phyloP scores from a whole-genome alignment of 2,797 vertebrate species.

The Cebuella pygmaea region DNA sequence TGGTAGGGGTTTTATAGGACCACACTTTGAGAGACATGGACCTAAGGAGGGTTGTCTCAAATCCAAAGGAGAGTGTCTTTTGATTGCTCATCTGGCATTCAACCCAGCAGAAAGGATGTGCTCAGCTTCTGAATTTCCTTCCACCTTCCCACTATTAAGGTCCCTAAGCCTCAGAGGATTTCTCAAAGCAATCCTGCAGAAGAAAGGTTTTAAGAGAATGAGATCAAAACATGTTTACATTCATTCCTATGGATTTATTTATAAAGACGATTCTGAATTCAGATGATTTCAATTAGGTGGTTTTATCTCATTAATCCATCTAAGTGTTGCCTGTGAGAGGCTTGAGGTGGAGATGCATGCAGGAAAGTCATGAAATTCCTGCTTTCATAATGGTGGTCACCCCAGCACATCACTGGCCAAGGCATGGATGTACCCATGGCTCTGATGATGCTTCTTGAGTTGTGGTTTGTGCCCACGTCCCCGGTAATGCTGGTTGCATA shows the following conservation, averaged over 20 bases:
- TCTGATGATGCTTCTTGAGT: not conserved
- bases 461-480: not conserved
- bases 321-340: not conserved
- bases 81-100: not conserved
- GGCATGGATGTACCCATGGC: not conserved
- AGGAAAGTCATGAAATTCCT: not conserved
- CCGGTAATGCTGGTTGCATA: not conserved
- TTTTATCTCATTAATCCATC: not conserved
- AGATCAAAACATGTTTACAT: constrained; percentile 25
- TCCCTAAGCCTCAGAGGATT: not conserved
- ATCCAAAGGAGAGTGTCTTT: not conserved
- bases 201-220: not conserved
- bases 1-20: not conserved
- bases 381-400: not conserved
- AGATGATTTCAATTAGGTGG: not conserved
- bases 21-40: not conserved
- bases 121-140: not conserved
- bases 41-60: not conserved
- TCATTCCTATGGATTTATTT: constrained; percentile 47
- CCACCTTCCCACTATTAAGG: not conserved
- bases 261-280: not conserved
- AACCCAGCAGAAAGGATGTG: not conserved
- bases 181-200: not conserved
- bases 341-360: not conserved
- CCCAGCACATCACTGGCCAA: not conserved